Percentiles rank a stretch among this genome's conserved stretches.
These are phyloP conservation scores for Panorpa germanica DNA, from an alignment of 2,888 invertebrate genomes.

Conservation along the genomic window DNA sequence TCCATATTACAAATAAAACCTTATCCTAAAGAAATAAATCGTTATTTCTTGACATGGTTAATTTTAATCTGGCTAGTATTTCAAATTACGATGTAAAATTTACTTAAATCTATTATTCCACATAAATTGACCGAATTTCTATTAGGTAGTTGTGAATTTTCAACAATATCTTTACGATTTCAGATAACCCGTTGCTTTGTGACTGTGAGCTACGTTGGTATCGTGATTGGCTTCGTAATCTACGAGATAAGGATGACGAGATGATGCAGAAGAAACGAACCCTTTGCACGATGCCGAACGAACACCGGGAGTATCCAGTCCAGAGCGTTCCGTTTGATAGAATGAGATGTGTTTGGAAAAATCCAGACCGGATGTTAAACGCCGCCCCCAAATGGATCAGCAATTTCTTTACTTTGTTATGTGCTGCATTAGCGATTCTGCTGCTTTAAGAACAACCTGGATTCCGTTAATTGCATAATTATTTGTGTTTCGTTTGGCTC, in stretches of 20 bases:
- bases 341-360: constrained; percentile 64
- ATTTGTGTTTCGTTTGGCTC: too few species aligned
- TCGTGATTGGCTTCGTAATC: constrained; percentile 56
- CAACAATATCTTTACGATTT: constrained; percentile 12
- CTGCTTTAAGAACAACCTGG: too few species aligned
- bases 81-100: constrained; percentile 1
- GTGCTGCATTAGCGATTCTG: background rate
- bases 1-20: too few species aligned
- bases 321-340: constrained; percentile 64
- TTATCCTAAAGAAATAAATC: too few species aligned
- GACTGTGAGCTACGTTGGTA: constrained; percentile 83
- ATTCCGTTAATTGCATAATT: too few species aligned
- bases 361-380: constrained; percentile 16
- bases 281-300: constrained; percentile 59
- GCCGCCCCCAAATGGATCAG: too few species aligned
- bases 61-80: too few species aligned
- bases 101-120: constrained; percentile 2
- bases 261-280: constrained; percentile 77
- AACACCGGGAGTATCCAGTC: constrained; percentile 67
- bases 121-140: constrained; percentile 12
- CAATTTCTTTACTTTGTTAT: constrained; percentile 1
- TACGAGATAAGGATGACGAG: constrained; percentile 68
- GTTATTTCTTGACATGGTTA: too few species aligned
- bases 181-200: constrained; percentile 78
- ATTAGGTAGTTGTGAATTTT: constrained; percentile 7